These are phyloP conservation scores for Synchiropus splendidus DNA, from an alignment of 2,113 vertebrate species.

Conservation along the genomic window DNA sequence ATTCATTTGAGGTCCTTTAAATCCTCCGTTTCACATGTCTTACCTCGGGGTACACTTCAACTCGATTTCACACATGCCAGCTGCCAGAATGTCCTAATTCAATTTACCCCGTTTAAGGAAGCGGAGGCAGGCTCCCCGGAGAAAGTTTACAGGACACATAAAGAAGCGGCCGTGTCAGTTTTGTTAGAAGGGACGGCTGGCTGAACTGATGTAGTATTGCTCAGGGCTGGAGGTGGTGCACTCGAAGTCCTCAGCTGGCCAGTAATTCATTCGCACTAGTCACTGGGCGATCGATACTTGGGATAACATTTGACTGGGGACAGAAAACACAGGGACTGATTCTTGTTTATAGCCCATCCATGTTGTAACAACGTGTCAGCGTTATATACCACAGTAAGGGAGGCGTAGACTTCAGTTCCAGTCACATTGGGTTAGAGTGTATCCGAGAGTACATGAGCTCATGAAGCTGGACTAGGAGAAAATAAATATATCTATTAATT, in stretches of 20 bases:
- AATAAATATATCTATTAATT: no score
- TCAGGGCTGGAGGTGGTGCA: conserved; percentile 20
- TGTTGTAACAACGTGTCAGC: neutral
- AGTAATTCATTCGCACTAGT: conserved; percentile 11
- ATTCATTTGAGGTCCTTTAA: conserved; percentile 38
- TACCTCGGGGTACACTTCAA: conserved; percentile 53
- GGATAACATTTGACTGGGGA: conserved; percentile 1
- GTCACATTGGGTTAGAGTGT: no score
- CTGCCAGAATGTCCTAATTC: conserved; percentile 63
- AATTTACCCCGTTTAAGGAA: conserved; percentile 62
- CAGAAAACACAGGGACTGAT: conserved; percentile 1
- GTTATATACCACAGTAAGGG: neutral
- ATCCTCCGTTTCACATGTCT: conserved; percentile 40
- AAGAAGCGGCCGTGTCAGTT: conserved; percentile 36
- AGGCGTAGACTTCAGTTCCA: no score
- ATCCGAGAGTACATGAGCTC: no score
- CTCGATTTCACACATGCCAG: conserved; percentile 65
- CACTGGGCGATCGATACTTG: conserved; percentile 13
- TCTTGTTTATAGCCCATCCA: neutral
- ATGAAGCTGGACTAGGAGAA: no score
- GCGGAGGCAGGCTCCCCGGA: conserved; percentile 36
- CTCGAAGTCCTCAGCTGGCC: no score
- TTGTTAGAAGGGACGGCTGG: conserved; percentile 30
- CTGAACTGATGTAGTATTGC: conserved; percentile 19
- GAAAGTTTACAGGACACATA: conserved; percentile 36